Base-by-base conservation (phyloP, 2,888 invertebrate species). In the Spodoptera picta region DNA sequence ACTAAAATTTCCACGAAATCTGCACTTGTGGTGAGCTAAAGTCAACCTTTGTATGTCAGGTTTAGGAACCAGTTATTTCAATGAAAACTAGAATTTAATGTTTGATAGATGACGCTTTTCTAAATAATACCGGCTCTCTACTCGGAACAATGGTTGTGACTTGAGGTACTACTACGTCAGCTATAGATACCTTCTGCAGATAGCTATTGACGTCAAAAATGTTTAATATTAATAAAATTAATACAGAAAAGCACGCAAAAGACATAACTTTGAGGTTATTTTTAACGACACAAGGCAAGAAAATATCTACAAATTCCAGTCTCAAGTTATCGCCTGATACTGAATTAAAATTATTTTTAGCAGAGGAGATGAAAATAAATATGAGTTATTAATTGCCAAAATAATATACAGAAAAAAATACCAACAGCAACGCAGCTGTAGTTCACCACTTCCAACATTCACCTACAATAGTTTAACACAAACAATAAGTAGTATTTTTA, bases 401-500 rank as follows among this genome's bases (percentile, higher is more conserved):
- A 9, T 52, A 24, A 12, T 27, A 10, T 60, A n/a, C 7, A 57
- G 43, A 24, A 56, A 48, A 58, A 61, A 69, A 60, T 50, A 73
- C 61, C 36, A 66, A 76, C 47, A 63, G 65, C 44, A 23, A 52
- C 27, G 45, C 56, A 66, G 58, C 51, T 53, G 56, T 60, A 72
- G 45, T 31, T 46, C 54, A 58, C 55, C 46, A 58, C 63, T 64
- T 63, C 68, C 60, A 68, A 62, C 71, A 73, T 68, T 65, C 69
- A 69, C 75, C 79, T 81, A 74, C 76, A 73, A 70, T 79, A 77
- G 75, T 80, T 75, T 77, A 73, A 71, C 81, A 82, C 82, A 87
- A 87, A 87, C 87, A 87, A 83, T 81, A 79, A 77, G 81, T 83
- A 83, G 77, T 85, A 86, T 87, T 88, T 87, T 85, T 81, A 77